Base-by-base conservation (phyloP, 2,888 invertebrate genomes). In the Dione juno region DNA sequence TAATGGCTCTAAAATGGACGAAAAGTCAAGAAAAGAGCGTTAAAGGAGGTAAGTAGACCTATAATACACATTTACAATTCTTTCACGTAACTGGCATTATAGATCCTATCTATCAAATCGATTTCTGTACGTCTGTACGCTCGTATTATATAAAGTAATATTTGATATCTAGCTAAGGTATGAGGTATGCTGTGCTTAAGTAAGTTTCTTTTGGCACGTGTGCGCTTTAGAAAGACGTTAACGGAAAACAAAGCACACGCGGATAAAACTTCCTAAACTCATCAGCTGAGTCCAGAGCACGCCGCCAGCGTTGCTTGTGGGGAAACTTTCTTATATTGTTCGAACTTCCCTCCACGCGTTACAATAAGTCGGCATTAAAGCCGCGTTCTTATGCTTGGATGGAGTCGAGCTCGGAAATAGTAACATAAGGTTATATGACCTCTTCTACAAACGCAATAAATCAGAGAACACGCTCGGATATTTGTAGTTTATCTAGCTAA, bases 211-310 rank as follows among this genome's bases (percentile, higher is more conserved):
- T 69, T 66, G 69, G 67, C 71, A 77, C 76, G 75, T 75, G 76
- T 67, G 64, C 68, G 63, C 67, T 72, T 74, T 71, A 73, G 67
- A 63, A 73, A 75, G 69, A 70, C 71, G 63, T 53, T 66, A 69
- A 70, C 70, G 70, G 78, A 77, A 77, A 80, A 83, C 85, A 84
- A 84, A 83, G 82, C 84, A 83, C 79, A 82, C 81, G 76, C 77
- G 81, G 77, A 82, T 81, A 82, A 82, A 89, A 91, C 86, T 91
- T 90, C 81, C 82, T 86, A 88, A 91, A 92, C 90, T 90, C 88
- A 91, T 91, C 90, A 89, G 87, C 81, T 81, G 83, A 83, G 80
- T 84, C 80, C 81, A 75, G 83, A 82, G 84, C 87, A 83, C 84
- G 86, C 83, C 84, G 82, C 80, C 78, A 80, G 85, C 83, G 86